These are phyloP conservation scores for Triplophysa tibetana DNA, from an alignment of 2,113 vertebrate species.

Conservation along the genomic window DNA sequence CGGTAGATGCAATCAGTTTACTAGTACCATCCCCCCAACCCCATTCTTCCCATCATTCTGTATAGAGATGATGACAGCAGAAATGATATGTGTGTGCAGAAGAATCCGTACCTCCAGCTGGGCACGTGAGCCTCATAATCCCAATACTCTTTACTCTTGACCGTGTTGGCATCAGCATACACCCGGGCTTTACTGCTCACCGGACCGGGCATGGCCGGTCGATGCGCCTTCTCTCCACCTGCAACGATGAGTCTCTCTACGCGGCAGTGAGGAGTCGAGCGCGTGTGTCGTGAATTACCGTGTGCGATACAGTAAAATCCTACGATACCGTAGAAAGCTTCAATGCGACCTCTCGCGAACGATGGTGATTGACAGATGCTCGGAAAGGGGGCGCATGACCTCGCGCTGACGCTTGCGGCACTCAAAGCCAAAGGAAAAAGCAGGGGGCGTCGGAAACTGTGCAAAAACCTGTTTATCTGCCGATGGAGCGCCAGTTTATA, in stretches of 20 bases:
- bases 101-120: constrained; percentile 88
- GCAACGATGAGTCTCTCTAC: constrained; percentile 58
- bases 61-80: no score
- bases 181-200: constrained; percentile 93
- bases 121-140: constrained; percentile 94
- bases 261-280: constrained; percentile 60
- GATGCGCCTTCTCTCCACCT: constrained; percentile 63
- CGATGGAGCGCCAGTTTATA: constrained; percentile 70
- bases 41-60: no score
- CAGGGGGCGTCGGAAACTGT: constrained; percentile 64
- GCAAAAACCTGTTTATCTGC: constrained; percentile 62
- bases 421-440: constrained; percentile 67
- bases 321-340: constrained; percentile 23
- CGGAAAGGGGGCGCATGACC: constrained; percentile 49
- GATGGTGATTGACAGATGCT: constrained; percentile 48
- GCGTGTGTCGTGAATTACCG: constrained; percentile 53
- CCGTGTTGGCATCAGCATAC: constrained; percentile 95
- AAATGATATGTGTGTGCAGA: background rate
- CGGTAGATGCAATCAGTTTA: no score
- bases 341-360: constrained; percentile 50
- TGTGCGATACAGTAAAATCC: no score
- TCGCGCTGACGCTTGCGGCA: constrained; percentile 57
- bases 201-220: constrained; percentile 86
- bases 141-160: constrained; percentile 96
- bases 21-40: no score